A percentile compares a stretch with the other conserved stretches of the same genome.
Conservation (phyloP, 2,797 vertebrate species). For the Chloroceryle inda region DNA sequence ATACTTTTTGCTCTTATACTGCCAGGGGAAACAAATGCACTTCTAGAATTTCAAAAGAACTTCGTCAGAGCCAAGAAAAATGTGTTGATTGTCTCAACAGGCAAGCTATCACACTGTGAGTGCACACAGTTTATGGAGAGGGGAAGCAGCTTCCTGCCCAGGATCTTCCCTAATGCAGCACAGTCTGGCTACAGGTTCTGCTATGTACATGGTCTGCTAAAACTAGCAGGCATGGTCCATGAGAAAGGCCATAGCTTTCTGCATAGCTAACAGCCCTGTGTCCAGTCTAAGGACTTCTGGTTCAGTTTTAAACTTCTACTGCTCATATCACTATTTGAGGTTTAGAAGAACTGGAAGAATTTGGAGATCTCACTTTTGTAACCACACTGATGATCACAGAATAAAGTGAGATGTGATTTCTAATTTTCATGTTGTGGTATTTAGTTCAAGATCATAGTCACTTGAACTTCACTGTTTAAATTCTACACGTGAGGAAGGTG, state of each 20-base stretch:
- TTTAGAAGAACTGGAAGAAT: background rate
- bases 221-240: background rate
- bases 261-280: background rate
- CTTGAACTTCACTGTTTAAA: background rate
- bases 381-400: background rate
- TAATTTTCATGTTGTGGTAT: background rate
- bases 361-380: background rate
- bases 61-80: conserved; percentile 12
- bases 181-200: background rate
- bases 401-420: background rate
- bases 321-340: background rate
- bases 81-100: conserved; percentile 9
- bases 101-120: background rate
- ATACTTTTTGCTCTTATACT: background rate
- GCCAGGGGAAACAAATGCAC: conserved; percentile 22
- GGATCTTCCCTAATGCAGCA: background rate
- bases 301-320: background rate
- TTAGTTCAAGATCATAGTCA: background rate
- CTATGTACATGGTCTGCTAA: background rate
- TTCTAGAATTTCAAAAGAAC: conserved; percentile 41
- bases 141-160: background rate
- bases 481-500: background rate
- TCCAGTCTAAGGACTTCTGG: background rate
- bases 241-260: background rate
- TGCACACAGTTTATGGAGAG: background rate